Evolutionary conservation across 2,888 invertebrate species (phyloP).

Genomic region (Acrocera orbiculus): DNA sequence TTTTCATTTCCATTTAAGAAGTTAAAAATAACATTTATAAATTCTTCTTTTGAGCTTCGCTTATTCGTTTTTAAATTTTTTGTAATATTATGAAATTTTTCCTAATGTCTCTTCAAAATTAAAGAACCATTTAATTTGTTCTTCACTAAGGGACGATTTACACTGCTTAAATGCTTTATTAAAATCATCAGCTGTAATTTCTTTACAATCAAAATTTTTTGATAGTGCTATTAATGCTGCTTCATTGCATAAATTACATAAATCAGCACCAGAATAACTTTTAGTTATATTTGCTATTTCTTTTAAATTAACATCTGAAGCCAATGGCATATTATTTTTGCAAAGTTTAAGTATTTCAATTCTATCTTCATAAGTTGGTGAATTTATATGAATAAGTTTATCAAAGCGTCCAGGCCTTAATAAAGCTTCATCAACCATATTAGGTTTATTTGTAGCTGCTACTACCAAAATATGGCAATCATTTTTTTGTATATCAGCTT

Average conservation of each 20-base stretch:
- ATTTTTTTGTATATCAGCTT: background rate
- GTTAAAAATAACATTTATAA: too few relatives aligned
- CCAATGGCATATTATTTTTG: constrained; percentile 32
- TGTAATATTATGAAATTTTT: background rate
- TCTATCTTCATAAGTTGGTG: constrained; percentile 36
- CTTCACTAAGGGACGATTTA: constrained; percentile 29
- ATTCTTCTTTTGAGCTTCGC: too few relatives aligned
- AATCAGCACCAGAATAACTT: constrained; percentile 43
- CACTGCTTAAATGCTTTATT: constrained; percentile 22
- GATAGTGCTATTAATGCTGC: constrained; percentile 42
- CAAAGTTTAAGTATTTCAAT: constrained; percentile 32
- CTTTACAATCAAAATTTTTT: constrained; percentile 26
- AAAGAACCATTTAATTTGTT: constrained; percentile 28
- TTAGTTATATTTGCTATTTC: constrained; percentile 33
- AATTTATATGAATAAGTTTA: constrained; percentile 40
- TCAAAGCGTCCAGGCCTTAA: constrained; percentile 46
- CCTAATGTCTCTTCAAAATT: constrained; percentile 19
- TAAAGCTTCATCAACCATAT: constrained; percentile 42
- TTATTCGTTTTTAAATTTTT: too few relatives aligned
- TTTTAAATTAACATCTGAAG: constrained; percentile 27
- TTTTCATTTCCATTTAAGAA: too few relatives aligned
- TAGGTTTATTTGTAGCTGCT: constrained; percentile 47
- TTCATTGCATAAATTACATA: constrained; percentile 41
- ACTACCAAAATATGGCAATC: constrained; percentile 36
- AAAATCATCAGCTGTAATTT: constrained; percentile 28